Percentiles rank a stretch among this genome's conserved stretches.
Evolutionary conservation across 2,888 invertebrate genomes (phyloP).

Genomic region (Pristionchus arcanus): DNA sequence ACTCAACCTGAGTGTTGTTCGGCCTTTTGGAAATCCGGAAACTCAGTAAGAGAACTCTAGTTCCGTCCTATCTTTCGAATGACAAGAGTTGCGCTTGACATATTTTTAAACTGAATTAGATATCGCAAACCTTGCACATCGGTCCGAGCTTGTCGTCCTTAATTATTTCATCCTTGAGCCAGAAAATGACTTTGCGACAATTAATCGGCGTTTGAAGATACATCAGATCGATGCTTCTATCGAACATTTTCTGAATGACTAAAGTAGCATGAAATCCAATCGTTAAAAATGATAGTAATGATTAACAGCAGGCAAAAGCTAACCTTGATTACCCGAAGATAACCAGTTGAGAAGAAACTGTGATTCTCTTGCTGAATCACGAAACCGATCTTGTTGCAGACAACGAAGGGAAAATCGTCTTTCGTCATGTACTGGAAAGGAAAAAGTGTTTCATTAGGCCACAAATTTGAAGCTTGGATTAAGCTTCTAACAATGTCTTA

Average conservation of each 20-base stretch:
- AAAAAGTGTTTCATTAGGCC: no score
- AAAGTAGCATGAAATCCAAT: background rate
- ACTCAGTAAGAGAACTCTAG: no score
- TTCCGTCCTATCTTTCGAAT: background rate
- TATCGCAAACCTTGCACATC: background rate
- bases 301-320: no score
- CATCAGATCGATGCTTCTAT: background rate
- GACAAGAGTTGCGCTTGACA: background rate
- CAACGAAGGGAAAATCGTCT: background rate
- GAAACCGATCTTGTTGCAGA: background rate
- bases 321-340: background rate
- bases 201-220: background rate
- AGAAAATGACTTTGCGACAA: background rate
- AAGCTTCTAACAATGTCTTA: no score
- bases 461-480: no score
- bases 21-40: no score
- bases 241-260: background rate
- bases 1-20: no score
- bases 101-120: no score
- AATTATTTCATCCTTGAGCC: background rate
- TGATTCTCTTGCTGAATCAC: background rate
- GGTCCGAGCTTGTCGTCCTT: background rate
- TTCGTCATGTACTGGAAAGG: background rate
- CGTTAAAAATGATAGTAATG: background rate
- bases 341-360: background rate